phyloP scores from a whole-genome alignment of 2,888 invertebrate genomes.

The Euplexia lucipara region DNA sequence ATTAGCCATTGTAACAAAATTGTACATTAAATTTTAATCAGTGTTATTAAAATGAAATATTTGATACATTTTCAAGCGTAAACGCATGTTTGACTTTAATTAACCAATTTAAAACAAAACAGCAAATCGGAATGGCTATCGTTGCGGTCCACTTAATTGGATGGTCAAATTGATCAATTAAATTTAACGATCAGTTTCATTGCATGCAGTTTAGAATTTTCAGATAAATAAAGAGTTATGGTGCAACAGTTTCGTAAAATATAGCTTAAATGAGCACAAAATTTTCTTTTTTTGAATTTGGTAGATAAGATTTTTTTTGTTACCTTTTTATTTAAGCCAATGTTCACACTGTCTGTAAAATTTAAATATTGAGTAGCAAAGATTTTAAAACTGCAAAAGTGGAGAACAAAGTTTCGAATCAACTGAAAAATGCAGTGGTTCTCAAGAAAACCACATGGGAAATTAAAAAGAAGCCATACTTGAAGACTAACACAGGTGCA shows the following conservation, averaged over 20 bases:
- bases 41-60: neutral
- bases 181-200: slow-evolving; percentile 19
- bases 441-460: slow-evolving; percentile 27
- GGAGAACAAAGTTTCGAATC: neutral
- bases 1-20: neutral
- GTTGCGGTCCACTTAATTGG: slow-evolving; percentile 31
- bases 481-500: neutral
- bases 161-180: slow-evolving; percentile 33
- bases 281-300: neutral
- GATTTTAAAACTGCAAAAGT: slow-evolving; percentile 26
- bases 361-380: neutral
- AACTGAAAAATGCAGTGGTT: slow-evolving; percentile 34
- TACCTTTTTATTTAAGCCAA: neutral
- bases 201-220: slow-evolving; percentile 20
- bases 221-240: neutral
- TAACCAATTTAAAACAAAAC: slow-evolving; percentile 11
- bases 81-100: neutral
- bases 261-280: neutral
- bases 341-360: neutral
- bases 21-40: neutral
- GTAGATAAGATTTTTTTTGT: neutral
- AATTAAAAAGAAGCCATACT: slow-evolving; percentile 29
- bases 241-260: neutral
- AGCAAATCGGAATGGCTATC: slow-evolving; percentile 7
- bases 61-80: neutral